Percentiles rank a stretch among this genome's conserved stretches.
Conservation (phyloP, 1,140 invertebrate genomes). For the Cecropterus lyciades region DNA sequence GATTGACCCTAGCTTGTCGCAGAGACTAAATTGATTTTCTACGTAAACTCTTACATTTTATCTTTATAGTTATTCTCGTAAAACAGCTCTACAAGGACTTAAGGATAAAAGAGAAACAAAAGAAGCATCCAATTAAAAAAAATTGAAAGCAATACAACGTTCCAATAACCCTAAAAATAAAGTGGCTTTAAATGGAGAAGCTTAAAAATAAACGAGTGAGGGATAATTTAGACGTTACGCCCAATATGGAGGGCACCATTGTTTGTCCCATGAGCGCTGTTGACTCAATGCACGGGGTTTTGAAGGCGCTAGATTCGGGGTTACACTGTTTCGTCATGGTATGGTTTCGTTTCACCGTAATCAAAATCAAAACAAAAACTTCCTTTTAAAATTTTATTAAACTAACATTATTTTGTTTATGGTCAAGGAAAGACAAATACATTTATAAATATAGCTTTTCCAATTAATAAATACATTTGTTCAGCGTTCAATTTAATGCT, state of each 20-base stretch:
- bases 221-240: conserved; percentile 34
- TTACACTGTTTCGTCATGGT: background rate
- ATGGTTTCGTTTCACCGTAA: too few species aligned
- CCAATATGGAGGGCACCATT: conserved; percentile 32
- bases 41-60: background rate
- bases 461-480: too few species aligned
- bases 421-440: too few species aligned
- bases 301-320: conserved; percentile 17
- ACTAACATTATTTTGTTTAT: too few species aligned
- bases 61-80: conserved; percentile 9
- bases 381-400: too few species aligned
- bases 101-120: conserved; percentile 14
- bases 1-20: background rate
- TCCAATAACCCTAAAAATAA: conserved; percentile 35
- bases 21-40: background rate
- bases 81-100: conserved; percentile 5
- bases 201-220: conserved; percentile 35
- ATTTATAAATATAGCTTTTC: too few species aligned
- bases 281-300: conserved; percentile 23
- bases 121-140: conserved; percentile 25
- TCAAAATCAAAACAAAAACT: too few species aligned
- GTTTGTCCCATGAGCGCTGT: conserved; percentile 32
- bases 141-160: conserved; percentile 26
- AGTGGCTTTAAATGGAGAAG: conserved; percentile 34
- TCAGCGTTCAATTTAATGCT: too few species aligned